These are phyloP conservation scores for Scolopax rusticola DNA, from an alignment of 2,797 vertebrate species.

Conservation along the genomic window DNA sequence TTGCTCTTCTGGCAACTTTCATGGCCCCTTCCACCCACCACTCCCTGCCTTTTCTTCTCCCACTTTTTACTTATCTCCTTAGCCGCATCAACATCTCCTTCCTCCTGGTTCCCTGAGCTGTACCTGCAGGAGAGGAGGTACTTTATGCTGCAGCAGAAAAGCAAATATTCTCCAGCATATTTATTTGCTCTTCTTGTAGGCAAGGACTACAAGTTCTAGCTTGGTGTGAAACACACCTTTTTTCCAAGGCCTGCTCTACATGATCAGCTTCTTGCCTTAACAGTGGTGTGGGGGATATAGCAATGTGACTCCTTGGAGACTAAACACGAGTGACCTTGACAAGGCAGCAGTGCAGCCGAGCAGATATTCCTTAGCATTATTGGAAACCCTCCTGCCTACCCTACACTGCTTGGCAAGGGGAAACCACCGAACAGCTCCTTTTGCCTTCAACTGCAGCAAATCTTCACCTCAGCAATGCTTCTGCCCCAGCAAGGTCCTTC, in stretches of 20 bases:
- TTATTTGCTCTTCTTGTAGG: not conserved
- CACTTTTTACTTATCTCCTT: not conserved
- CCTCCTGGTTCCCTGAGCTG: not conserved
- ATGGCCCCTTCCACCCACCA: not conserved
- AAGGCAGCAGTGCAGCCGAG: not conserved
- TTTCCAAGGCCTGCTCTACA: not conserved
- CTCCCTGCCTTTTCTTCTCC: not conserved
- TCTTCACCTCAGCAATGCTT: not conserved
- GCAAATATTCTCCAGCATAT: not conserved
- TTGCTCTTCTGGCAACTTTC: not conserved
- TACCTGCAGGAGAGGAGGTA: not conserved
- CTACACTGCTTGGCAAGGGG: not conserved
- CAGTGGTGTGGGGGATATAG: fast-evolving
- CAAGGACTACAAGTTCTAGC: not conserved
- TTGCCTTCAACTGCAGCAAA: not conserved
- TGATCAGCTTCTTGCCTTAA: not conserved
- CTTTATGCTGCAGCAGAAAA: fast-evolving
- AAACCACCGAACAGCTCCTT: not conserved
- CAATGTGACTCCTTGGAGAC: not conserved
- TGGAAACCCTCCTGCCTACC: not conserved
- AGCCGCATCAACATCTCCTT: not conserved
- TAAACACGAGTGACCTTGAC: not conserved
- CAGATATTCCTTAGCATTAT: not conserved
- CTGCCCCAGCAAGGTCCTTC: not conserved
- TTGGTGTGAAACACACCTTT: not conserved